These are phyloP conservation scores for Chionodraco myersi DNA, from an alignment of 2,113 vertebrate genomes.

Conservation along the genomic window DNA sequence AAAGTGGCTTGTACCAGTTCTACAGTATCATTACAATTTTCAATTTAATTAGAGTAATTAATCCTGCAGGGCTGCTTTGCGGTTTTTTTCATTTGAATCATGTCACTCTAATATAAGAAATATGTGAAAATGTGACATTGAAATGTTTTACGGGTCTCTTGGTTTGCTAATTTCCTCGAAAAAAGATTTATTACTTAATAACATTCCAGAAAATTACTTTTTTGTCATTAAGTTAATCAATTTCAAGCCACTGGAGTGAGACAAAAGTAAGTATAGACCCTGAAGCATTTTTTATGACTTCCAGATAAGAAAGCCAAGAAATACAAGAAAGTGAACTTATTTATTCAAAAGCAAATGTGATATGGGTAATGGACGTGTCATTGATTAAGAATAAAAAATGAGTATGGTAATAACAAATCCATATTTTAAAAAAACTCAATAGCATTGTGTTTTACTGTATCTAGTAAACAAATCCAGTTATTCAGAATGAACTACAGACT, in stretches of 20 bases:
- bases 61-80: constrained; percentile 7
- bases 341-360: not conserved
- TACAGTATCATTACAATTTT: constrained; percentile 9
- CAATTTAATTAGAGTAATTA: constrained; percentile 14
- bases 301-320: not conserved
- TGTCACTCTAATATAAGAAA: not conserved
- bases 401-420: not conserved
- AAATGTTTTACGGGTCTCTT: constrained; percentile 3
- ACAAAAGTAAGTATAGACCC: not conserved
- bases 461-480: not conserved
- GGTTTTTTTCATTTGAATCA: constrained; percentile 3
- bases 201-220: not conserved
- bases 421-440: not conserved
- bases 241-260: not conserved
- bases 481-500: not conserved
- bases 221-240: not conserved
- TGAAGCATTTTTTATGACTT: not conserved
- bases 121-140: constrained; percentile 12
- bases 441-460: not conserved
- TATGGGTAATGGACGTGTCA: not conserved
- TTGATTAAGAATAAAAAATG: not conserved
- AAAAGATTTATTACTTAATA: not conserved
- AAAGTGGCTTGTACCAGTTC: not conserved
- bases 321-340: not conserved
- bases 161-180: not conserved